These are phyloP conservation scores for Clistopyga incitator DNA, from an alignment of 2,888 invertebrate genomes.

Conservation along the genomic window DNA sequence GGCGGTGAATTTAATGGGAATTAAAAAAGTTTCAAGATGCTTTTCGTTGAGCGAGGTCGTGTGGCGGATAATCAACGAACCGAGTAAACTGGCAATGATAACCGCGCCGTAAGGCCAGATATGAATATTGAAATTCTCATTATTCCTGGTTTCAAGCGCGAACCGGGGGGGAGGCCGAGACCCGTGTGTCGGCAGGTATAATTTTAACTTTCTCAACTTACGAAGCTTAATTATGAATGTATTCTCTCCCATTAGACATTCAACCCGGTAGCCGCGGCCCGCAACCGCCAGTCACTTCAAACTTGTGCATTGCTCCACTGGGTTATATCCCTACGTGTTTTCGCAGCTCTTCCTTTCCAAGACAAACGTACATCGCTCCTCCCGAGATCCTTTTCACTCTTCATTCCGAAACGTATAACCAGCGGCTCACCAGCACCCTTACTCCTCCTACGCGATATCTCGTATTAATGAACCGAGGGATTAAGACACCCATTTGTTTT, in stretches of 20 bases:
- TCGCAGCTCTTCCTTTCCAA: background rate
- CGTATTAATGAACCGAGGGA: background rate
- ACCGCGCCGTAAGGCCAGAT: conserved; percentile 70
- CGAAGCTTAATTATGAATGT: conserved; percentile 79
- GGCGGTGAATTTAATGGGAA: conserved; percentile 9
- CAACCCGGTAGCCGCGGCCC: conserved; percentile 64
- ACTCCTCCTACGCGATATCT: background rate
- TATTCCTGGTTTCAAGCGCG: conserved; percentile 73
- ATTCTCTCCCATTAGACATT: conserved; percentile 77
- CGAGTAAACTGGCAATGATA: conserved; percentile 58
- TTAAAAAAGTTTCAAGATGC: conserved; percentile 10
- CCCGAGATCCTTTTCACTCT: conserved; percentile 2
- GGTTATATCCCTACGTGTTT: conserved; percentile 33
- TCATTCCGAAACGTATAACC: conserved; percentile 3
- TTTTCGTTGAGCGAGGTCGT: conserved; percentile 11
- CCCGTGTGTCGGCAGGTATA: conserved; percentile 75
- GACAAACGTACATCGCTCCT: background rate
- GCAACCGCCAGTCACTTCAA: conserved; percentile 46
- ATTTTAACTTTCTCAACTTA: conserved; percentile 82
- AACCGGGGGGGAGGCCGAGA: conserved; percentile 61
- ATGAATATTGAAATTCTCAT: conserved; percentile 83
- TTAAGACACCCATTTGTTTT: background rate
- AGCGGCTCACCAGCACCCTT: background rate
- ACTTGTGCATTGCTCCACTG: conserved; percentile 50
- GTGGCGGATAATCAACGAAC: conserved; percentile 29